Conservation (phyloP, 64 coral and sea anemone genomes). For the Acropora yongei region DNA sequence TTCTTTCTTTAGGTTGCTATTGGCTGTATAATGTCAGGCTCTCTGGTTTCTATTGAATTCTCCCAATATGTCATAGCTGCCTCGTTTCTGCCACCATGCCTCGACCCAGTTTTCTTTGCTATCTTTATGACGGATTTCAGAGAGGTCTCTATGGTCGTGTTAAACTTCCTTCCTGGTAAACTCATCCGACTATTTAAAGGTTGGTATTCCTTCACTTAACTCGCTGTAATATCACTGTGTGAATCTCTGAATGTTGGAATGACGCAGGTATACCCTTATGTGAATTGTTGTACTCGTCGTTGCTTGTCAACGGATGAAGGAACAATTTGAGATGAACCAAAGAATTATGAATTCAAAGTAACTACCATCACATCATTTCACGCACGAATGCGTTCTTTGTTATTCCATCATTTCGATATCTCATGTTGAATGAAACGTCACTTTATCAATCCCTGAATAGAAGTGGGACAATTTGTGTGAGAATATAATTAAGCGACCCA, state of each 20-base stretch:
- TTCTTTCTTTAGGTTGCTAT: conserved; percentile 69
- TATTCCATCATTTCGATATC: too few species aligned
- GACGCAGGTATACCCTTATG: too few species aligned
- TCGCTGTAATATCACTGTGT: neutral
- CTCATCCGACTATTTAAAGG: conserved; percentile 3
- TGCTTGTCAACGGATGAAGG: too few species aligned
- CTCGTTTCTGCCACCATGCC: conserved; percentile 68
- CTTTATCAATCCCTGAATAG: too few species aligned
- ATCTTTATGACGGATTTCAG: conserved; percentile 67
- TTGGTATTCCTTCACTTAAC: neutral
- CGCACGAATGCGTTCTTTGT: too few species aligned
- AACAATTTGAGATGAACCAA: too few species aligned
- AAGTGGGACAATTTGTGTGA: too few species aligned
- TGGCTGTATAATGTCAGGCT: conserved; percentile 76
- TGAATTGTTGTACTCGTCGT: too few species aligned
- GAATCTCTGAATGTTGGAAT: neutral
- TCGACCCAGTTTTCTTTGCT: conserved; percentile 67
- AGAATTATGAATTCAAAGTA: too few species aligned
- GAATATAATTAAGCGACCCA: too few species aligned
- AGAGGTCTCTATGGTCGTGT: conserved; percentile 54
- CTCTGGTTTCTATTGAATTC: conserved; percentile 56
- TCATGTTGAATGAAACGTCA: too few species aligned
- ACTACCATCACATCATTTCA: too few species aligned
- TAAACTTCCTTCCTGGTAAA: neutral
- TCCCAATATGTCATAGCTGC: conserved; percentile 64